phyloP scores from a whole-genome alignment of 2,888 invertebrate species.

The Spodoptera exigua region DNA sequence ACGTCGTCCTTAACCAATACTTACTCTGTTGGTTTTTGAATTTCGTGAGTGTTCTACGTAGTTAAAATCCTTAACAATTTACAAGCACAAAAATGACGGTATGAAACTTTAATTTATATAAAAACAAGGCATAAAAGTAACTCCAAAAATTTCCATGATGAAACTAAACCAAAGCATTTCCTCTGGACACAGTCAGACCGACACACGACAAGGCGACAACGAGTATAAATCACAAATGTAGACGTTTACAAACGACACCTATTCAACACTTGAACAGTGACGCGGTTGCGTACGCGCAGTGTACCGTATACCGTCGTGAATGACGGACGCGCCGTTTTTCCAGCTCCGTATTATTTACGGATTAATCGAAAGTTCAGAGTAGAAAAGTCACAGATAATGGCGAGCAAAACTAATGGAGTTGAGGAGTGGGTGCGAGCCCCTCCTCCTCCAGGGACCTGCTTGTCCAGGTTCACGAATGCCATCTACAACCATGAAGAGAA shows the following conservation, averaged over 20 bases:
- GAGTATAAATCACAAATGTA: slow-evolving; percentile 32
- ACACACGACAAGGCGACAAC: slow-evolving; percentile 10
- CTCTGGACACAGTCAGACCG: neutral
- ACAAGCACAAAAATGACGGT: too few relatives aligned
- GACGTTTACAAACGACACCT: slow-evolving; percentile 25
- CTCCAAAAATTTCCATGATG: neutral
- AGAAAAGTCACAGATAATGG: slow-evolving; percentile 60
- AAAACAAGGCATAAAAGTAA: neutral
- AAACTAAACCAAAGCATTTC: neutral
- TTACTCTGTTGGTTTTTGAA: too few relatives aligned
- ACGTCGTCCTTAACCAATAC: too few relatives aligned
- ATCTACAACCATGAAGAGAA: slow-evolving; percentile 81
- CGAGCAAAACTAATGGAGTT: slow-evolving; percentile 75
- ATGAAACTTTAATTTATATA: too few relatives aligned
- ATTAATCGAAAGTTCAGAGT: slow-evolving; percentile 14
- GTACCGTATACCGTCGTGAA: slow-evolving; percentile 55
- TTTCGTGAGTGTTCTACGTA: too few relatives aligned
- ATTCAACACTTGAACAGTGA: slow-evolving; percentile 37
- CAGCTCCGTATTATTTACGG: slow-evolving; percentile 6
- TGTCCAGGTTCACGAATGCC: slow-evolving; percentile 68
- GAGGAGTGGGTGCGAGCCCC: slow-evolving; percentile 83
- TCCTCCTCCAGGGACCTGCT: slow-evolving; percentile 68
- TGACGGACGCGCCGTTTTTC: slow-evolving; percentile 57
- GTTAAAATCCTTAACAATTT: too few relatives aligned
- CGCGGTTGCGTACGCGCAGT: slow-evolving; percentile 69